phyloP scores from a whole-genome alignment of 35 echinoderm and acorn worm genomes.

The Lytechinus pictus region DNA sequence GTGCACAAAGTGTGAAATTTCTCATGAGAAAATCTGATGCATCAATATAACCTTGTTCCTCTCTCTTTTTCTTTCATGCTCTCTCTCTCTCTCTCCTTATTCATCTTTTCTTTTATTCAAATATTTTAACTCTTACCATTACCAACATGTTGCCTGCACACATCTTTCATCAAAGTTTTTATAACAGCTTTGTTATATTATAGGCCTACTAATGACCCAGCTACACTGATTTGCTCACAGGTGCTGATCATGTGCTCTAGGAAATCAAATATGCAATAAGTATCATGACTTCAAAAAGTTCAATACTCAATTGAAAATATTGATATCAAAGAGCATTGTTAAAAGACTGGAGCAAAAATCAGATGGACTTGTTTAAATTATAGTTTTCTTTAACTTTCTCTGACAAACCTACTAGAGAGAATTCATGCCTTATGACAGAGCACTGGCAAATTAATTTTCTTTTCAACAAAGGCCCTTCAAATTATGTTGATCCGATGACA shows the following conservation, averaged over 20 bases:
- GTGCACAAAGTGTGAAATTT: constrained; percentile 38
- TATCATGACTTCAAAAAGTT: no score
- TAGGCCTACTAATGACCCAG: not conserved
- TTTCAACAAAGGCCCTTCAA: no score
- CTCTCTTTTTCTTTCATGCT: not conserved
- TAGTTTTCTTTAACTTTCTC: no score
- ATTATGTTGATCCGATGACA: no score
- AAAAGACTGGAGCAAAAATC: no score
- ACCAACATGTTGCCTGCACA: not conserved
- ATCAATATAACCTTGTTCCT: not conserved
- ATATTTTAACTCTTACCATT: not conserved
- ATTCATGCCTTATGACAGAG: no score
- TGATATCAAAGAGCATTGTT: no score
- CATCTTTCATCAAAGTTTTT: not conserved
- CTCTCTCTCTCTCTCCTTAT: not conserved
- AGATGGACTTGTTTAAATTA: no score
- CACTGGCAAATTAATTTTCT: no score
- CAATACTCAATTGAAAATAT: no score
- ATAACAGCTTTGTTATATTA: not conserved
- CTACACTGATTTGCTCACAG: not conserved
- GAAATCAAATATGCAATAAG: no score
- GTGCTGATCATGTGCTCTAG: not conserved
- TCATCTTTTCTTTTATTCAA: not conserved
- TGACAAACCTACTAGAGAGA: no score
- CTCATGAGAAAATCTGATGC: constrained; percentile 21